Evolutionary conservation across 2,797 vertebrate genomes (phyloP), one percentile per base, ranked within the genome.

Genomic region (Eleutherodactylus coqui): DNA sequence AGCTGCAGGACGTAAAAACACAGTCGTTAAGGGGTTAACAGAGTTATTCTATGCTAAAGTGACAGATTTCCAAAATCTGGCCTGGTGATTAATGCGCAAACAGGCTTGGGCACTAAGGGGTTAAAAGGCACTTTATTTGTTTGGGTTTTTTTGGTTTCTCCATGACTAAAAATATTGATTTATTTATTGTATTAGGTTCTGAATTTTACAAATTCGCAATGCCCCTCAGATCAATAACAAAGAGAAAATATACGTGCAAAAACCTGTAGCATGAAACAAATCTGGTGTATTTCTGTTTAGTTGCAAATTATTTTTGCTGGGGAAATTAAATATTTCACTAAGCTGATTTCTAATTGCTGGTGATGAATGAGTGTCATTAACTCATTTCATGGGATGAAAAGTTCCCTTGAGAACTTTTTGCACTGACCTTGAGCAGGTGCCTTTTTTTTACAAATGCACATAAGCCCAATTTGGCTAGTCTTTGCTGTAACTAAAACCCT

Each of bases 401-500:
- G 49, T 82, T 82, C 80, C 34, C 47, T 41, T n/a, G 67, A 83
- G 51, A 73, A 55, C 49, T 29, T 70, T 73, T 58, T 43, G 8
- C 49, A 43, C 19, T 73, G 69, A 83, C 81, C 81, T 83, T 83
- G 67, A 73, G 29, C 67, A 73, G 67, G 47, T 41, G 64, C 24
- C 69, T 73, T 38, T 70, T n/a, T 58, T 53, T 70, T 51, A 14
- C 34, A 58, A 73, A 83, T 73, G 81, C n/a, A 73, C 43, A 51
- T 34, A 32, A 73, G 67, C 69, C 19, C 81, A 83, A 58, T 73
- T 73, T 73, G 36, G 69, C 81, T 58, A 83, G 81, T 83, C 49
- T 73, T 43, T 72, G 62, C 67, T 82, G 36, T 72, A 82, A 72
- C 47, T 82, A 55, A 82, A 82, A 82, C 51, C 80, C 34, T 82